Conservation (phyloP, 1,140 invertebrate species). For the Hylaeus anthracinus region DNA sequence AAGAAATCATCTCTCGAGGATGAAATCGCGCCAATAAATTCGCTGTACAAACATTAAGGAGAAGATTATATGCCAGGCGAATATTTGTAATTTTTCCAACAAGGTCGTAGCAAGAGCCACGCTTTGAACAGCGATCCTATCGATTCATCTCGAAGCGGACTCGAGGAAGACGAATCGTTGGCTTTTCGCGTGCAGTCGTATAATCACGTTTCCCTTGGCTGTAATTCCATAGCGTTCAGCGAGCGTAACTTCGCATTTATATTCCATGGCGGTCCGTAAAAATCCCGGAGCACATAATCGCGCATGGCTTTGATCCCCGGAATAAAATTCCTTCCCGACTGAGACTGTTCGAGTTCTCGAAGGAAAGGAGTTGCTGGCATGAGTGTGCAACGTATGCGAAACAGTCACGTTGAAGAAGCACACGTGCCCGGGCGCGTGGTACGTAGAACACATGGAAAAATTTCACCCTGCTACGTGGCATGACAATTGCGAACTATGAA, state of each 20-base stretch:
- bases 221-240: neutral
- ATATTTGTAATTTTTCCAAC: too few species aligned
- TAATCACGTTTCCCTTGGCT: neutral
- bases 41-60: too few species aligned
- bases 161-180: neutral
- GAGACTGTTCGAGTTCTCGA: neutral
- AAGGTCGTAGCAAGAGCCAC: too few species aligned
- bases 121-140: too few species aligned
- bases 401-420: conserved; percentile 11
- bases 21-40: too few species aligned
- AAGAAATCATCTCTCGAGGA: too few species aligned
- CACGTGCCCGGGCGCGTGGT: conserved; percentile 1
- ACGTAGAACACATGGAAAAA: neutral
- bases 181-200: neutral
- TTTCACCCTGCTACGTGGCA: neutral
- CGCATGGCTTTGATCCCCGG: conserved; percentile 7
- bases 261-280: conserved; percentile 5
- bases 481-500: neutral
- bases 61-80: too few species aligned
- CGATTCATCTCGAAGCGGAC: neutral
- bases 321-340: conserved; percentile 4
- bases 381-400: neutral
- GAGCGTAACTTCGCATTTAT: conserved; percentile 8
- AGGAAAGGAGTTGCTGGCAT: neutral
- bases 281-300: conserved; percentile 11